Evolutionary conservation across 2,888 invertebrate species (phyloP).

Genomic region (Loripinus fragilis): DNA sequence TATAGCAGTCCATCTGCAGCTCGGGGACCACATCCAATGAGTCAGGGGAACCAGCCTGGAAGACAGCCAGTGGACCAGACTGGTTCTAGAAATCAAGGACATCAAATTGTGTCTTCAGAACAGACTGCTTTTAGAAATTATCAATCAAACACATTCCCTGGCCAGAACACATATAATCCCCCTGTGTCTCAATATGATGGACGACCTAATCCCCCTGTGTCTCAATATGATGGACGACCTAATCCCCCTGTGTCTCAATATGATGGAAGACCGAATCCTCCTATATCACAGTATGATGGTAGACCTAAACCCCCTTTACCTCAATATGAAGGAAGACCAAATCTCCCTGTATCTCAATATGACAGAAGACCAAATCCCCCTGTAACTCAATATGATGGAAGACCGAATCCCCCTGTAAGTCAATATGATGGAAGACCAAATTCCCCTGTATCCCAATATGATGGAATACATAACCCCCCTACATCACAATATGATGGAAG

Average conservation of each 20-base stretch:
- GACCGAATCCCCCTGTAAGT: background rate
- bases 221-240: constrained; percentile 12
- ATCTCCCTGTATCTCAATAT: background rate
- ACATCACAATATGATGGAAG: background rate
- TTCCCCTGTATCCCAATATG: background rate
- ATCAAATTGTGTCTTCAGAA: constrained; percentile 10
- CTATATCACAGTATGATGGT: background rate
- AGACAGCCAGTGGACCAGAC: background rate
- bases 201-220: background rate
- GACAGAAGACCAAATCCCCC: constrained; percentile 1
- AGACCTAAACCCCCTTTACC: background rate
- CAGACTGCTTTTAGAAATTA: constrained; percentile 11
- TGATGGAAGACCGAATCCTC: background rate
- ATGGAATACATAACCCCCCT: constrained; percentile 7
- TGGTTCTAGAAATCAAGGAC: constrained; percentile 3
- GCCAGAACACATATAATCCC: background rate
- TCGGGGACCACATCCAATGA: constrained; percentile 25
- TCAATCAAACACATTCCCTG: constrained; percentile 2
- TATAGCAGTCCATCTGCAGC: constrained; percentile 62
- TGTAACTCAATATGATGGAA: background rate
- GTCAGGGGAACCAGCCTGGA: constrained; percentile 28
- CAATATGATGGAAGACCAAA: constrained; percentile 7
- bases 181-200: background rate
- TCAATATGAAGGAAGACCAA: too few species aligned
- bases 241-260: background rate